Evolutionary conservation across 64 coral and sea anemone species (phyloP).

Genomic region (Pocillopora verrucosa): DNA sequence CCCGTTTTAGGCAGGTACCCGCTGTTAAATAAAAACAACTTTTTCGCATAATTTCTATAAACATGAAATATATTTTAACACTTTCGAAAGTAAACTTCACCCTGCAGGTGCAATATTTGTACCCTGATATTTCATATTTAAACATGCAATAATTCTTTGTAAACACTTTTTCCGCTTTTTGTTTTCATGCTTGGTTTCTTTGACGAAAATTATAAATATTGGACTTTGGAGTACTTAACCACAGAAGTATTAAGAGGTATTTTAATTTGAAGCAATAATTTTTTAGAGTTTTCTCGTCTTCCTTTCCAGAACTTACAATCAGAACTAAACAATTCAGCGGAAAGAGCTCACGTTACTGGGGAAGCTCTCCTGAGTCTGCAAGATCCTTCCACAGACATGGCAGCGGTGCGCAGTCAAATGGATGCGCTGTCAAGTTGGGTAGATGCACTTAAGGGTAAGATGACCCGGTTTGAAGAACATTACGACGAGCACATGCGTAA

Average conservation of each 20-base stretch:
- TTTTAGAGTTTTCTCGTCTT: neutral
- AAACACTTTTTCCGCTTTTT: neutral
- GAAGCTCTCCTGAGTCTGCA: constrained; percentile 69
- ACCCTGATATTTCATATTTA: no score
- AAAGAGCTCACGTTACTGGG: constrained; percentile 34
- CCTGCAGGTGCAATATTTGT: neutral
- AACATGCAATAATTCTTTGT: neutral
- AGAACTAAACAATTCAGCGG: constrained; percentile 37
- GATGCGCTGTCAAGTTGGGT: constrained; percentile 71
- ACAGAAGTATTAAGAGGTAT: no score
- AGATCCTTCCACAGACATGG: constrained; percentile 49
- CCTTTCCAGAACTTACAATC: constrained; percentile 56
- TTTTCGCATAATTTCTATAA: neutral
- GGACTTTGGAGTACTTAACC: neutral
- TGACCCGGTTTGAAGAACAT: constrained; percentile 80
- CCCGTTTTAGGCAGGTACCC: constrained; percentile 3
- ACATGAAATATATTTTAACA: neutral
- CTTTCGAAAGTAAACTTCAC: neutral
- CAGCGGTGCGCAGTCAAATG: constrained; percentile 67
- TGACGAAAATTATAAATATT: neutral
- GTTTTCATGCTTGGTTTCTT: neutral
- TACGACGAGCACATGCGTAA: constrained; percentile 87
- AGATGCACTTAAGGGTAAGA: constrained; percentile 65
- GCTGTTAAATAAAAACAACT: neutral
- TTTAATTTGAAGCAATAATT: no score